Percentiles rank a stretch among this genome's conserved stretches.
Conservation (phyloP, 2,888 invertebrate species). For the Beris chalybata region DNA sequence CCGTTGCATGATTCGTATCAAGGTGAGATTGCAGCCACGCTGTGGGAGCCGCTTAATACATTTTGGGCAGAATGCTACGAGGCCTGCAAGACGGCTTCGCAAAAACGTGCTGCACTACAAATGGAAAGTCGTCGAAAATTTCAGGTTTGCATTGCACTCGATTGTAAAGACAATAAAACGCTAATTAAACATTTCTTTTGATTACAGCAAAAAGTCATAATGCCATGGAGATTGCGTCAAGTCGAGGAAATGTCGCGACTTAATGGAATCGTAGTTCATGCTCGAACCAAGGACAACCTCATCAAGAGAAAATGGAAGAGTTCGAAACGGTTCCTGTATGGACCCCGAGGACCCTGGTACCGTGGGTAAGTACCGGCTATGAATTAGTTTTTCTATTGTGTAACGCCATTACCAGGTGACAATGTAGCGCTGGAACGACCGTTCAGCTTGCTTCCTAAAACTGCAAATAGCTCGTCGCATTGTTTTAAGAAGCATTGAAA, state of each 20-base stretch:
- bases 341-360: slow-evolving; percentile 59
- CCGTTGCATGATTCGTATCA: slow-evolving; percentile 61
- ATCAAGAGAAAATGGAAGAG: slow-evolving; percentile 61
- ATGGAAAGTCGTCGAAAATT: slow-evolving; percentile 62
- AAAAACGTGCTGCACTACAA: slow-evolving; percentile 60
- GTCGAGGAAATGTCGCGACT: slow-evolving; percentile 60
- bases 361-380: slow-evolving; percentile 50
- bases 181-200: not conserved
- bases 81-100: slow-evolving; percentile 61
- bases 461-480: not conserved
- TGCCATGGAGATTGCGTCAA: slow-evolving; percentile 58
- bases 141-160: slow-evolving; percentile 50
- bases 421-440: not conserved
- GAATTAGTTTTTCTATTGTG: slow-evolving; percentile 5
- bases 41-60: slow-evolving; percentile 60
- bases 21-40: slow-evolving; percentile 58
- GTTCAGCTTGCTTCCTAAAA: slow-evolving; percentile 5
- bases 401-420: not conserved
- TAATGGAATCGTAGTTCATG: slow-evolving; percentile 57
- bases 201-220: slow-evolving; percentile 58
- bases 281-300: slow-evolving; percentile 58
- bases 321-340: slow-evolving; percentile 60
- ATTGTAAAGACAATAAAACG: too few species aligned
- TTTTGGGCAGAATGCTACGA: slow-evolving; percentile 67
- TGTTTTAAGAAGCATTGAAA: too few species aligned